A percentile compares a stretch with the other conserved stretches of the same genome.
Evolutionary conservation across 2,797 vertebrate species (phyloP).

Genomic region (Eulemur rubriventer): DNA sequence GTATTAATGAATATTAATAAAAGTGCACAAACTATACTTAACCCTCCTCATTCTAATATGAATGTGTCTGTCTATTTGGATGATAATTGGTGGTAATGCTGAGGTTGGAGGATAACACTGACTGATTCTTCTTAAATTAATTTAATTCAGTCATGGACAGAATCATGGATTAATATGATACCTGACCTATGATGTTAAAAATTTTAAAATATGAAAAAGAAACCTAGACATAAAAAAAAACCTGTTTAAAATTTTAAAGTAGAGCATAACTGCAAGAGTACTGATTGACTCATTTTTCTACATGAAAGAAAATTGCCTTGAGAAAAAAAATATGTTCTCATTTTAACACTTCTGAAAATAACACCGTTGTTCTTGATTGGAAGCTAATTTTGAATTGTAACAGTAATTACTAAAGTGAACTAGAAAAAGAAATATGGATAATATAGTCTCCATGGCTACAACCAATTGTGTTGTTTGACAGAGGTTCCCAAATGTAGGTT

Average conservation of each 20-base stretch:
- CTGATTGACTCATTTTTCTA: background rate
- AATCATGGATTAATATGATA: background rate
- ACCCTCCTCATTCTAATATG: background rate
- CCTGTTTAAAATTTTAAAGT: background rate
- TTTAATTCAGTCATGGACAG: slow-evolving; percentile 7
- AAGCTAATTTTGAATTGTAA: slow-evolving; percentile 46
- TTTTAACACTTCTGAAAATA: slow-evolving; percentile 54
- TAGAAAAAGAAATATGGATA: slow-evolving; percentile 28
- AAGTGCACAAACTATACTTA: background rate
- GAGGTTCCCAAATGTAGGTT: background rate
- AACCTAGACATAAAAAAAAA: background rate
- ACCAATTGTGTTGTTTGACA: background rate
- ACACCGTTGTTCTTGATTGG: slow-evolving; percentile 27
- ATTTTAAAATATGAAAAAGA: slow-evolving; percentile 28
- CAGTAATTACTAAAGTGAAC: slow-evolving; percentile 4
- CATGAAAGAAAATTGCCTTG: slow-evolving; percentile 47
- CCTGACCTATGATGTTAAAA: background rate
- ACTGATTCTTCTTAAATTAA: background rate
- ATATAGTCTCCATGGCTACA: background rate
- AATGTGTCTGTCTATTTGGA: background rate
- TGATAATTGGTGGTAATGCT: background rate
- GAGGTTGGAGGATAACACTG: background rate
- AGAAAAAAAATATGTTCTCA: slow-evolving; percentile 1
- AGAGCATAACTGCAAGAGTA: background rate
- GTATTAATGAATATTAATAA: slow-evolving; percentile 4